These are phyloP conservation scores for Cottus gobio DNA, from an alignment of 2,113 vertebrate genomes.

Conservation along the genomic window DNA sequence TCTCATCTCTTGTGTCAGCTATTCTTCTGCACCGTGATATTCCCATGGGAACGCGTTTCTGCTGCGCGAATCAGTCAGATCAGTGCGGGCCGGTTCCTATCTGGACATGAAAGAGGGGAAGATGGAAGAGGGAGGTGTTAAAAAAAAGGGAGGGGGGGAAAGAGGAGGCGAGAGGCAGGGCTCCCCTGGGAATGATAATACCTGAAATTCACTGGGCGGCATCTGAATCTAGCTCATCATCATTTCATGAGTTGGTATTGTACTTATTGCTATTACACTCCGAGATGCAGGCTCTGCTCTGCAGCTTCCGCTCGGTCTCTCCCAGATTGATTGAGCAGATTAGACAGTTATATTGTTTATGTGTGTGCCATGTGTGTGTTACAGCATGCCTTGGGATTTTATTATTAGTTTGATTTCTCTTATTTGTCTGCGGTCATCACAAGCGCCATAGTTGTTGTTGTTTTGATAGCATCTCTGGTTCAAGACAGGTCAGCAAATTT, in stretches of 20 bases:
- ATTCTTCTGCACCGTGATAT: constrained; percentile 71
- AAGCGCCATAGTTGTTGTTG: constrained; percentile 2
- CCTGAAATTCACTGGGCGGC: constrained; percentile 60
- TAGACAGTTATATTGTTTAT: constrained; percentile 49
- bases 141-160: constrained; percentile 18
- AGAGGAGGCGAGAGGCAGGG: constrained; percentile 21
- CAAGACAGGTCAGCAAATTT: constrained; percentile 57
- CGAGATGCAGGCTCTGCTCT: constrained; percentile 22
- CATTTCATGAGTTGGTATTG: constrained; percentile 62
- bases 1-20: constrained; percentile 81
- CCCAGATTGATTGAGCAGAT: constrained; percentile 56
- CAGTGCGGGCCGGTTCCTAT: constrained; percentile 76
- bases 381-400: constrained; percentile 38
- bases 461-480: constrained; percentile 59
- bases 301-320: constrained; percentile 22
- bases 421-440: constrained; percentile 27
- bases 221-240: constrained; percentile 62
- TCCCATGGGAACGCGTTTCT: constrained; percentile 77
- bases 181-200: constrained; percentile 60
- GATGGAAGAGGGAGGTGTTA: constrained; percentile 66
- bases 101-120: constrained; percentile 75
- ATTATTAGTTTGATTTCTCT: constrained; percentile 65
- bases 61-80: constrained; percentile 76
- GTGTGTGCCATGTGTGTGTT: constrained; percentile 27
- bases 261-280: constrained; percentile 30